These are phyloP conservation scores for Macrosteles quadrilineatus DNA, from an alignment of 1,140 invertebrate genomes.

Conservation along the genomic window DNA sequence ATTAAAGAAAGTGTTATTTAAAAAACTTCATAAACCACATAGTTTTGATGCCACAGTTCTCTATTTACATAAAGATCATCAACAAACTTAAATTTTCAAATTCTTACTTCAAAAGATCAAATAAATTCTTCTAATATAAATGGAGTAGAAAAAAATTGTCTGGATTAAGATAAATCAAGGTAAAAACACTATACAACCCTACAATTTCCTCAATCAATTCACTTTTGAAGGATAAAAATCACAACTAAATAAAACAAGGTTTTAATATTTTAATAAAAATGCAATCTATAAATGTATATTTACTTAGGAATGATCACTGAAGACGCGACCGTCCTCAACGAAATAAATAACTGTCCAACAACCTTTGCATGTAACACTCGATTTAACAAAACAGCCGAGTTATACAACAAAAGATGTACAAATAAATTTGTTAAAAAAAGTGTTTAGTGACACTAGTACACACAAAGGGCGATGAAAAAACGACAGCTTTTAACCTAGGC, in stretches of 20 bases:
- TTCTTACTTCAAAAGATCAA: no score
- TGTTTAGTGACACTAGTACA: constrained; percentile 4
- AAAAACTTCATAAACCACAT: no score
- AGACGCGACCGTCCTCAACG: neutral
- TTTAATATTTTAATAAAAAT: constrained; percentile 1
- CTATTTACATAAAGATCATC: no score
- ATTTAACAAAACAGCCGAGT: neutral
- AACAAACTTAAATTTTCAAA: no score
- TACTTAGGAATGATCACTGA: constrained; percentile 14
- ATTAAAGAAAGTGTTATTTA: no score
- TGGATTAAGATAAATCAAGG: no score
- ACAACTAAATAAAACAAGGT: constrained; percentile 4
- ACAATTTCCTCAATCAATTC: no score
- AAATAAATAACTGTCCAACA: constrained; percentile 14
- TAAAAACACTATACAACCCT: no score
- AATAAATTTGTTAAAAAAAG: constrained; percentile 2
- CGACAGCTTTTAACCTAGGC: neutral
- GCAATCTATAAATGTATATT: constrained; percentile 13
- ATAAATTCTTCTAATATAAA: no score
- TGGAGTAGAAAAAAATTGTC: no score
- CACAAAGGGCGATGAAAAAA: neutral
- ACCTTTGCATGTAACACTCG: constrained; percentile 10
- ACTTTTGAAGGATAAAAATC: neutral
- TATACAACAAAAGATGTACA: neutral
- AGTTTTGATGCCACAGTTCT: no score